A percentile compares a stretch with the other conserved stretches of the same genome.
Evolutionary conservation across 2,797 vertebrate species (phyloP).

Genomic region (Esox lucius): DNA sequence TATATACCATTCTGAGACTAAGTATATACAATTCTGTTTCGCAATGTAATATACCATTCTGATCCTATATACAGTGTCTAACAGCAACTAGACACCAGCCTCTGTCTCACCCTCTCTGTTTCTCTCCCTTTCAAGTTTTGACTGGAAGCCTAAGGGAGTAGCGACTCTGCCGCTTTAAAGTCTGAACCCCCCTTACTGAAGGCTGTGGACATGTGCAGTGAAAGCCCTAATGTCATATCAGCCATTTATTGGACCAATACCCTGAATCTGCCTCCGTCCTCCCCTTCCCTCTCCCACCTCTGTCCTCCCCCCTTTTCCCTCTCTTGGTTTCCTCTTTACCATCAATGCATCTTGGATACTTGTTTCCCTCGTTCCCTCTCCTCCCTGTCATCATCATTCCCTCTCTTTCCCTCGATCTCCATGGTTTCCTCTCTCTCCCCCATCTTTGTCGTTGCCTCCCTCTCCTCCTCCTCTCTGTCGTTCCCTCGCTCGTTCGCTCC

Average conservation of each 20-base stretch:
- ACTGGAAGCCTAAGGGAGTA: slow-evolving; percentile 35
- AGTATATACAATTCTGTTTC: no score
- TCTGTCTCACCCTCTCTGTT: slow-evolving; percentile 12
- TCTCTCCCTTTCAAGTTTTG: slow-evolving; percentile 22
- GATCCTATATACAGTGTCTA: neutral
- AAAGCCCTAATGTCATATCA: slow-evolving; percentile 32
- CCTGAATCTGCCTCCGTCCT: neutral
- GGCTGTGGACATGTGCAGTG: slow-evolving; percentile 13
- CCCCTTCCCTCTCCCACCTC: neutral
- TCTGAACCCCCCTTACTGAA: slow-evolving; percentile 18
- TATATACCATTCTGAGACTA: no score
- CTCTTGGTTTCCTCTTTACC: slow-evolving; percentile 47
- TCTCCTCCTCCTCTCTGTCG: neutral
- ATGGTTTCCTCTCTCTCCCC: no score
- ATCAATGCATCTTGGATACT: slow-evolving; percentile 42
- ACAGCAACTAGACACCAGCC: no score
- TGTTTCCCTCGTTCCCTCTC: slow-evolving; percentile 26
- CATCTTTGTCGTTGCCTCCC: no score
- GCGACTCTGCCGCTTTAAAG: slow-evolving; percentile 21
- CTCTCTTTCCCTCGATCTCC: no score
- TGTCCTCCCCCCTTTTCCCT: slow-evolving; percentile 24
- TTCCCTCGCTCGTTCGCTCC: slow-evolving; percentile 25
- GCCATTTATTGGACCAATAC: slow-evolving; percentile 35
- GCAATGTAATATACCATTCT: neutral
- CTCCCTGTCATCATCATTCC: no score